phyloP scores from a whole-genome alignment of 2,888 invertebrate genomes.

The Amphipyra berbera region DNA sequence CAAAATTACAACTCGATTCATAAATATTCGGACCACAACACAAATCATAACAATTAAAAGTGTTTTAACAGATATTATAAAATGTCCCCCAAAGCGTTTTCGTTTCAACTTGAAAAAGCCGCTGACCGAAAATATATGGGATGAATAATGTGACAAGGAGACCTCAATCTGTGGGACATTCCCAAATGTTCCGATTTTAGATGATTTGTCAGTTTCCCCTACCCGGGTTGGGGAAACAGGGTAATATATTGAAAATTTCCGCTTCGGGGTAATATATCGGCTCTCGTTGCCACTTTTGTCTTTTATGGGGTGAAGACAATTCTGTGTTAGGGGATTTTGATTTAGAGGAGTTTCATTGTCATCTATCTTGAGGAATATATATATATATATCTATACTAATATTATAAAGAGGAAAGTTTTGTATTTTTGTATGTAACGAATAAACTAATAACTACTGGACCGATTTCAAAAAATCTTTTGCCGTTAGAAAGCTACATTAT shows the following conservation, averaged over 20 bases:
- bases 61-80: constrained; percentile 41
- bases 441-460: too few relatives aligned
- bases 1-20: constrained; percentile 36
- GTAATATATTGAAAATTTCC: constrained; percentile 39
- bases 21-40: constrained; percentile 22
- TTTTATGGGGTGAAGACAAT: constrained; percentile 36
- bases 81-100: constrained; percentile 29
- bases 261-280: constrained; percentile 35
- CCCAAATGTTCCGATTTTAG: constrained; percentile 10
- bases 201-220: constrained; percentile 41
- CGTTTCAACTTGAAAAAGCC: constrained; percentile 26
- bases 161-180: constrained; percentile 32
- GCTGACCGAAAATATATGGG: constrained; percentile 37
- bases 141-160: constrained; percentile 53
- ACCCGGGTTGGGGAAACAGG: constrained; percentile 5
- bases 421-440: too few relatives aligned
- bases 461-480: too few relatives aligned
- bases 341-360: constrained; percentile 19
- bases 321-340: constrained; percentile 20
- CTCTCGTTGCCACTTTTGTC: constrained; percentile 39
- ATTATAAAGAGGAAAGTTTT: too few relatives aligned
- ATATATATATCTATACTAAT: too few relatives aligned
- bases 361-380: constrained; percentile 2
- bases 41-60: constrained; percentile 51
- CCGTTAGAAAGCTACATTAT: too few relatives aligned